These are phyloP conservation scores for Atopsyche davidsoni DNA, from an alignment of 1,140 invertebrate genomes.

Conservation along the genomic window DNA sequence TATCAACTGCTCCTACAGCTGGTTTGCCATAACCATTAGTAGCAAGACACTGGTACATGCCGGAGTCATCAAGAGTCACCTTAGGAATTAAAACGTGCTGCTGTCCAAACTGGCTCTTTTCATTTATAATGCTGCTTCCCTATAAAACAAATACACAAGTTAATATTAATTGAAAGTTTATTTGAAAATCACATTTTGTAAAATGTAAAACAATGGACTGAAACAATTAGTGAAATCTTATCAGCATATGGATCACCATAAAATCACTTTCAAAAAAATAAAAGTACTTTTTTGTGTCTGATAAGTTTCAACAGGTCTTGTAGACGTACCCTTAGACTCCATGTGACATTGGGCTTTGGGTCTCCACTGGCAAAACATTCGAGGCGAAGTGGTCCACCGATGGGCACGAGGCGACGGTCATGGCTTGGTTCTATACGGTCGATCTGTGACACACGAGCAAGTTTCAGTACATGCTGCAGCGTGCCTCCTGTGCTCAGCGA, in stretches of 20 bases:
- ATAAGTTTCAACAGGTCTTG: neutral
- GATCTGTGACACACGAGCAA: constrained; percentile 3
- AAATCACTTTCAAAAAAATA: neutral
- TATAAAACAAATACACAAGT: constrained; percentile 5
- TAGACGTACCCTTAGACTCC: constrained; percentile 18
- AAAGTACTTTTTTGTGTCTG: neutral
- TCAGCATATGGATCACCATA: neutral
- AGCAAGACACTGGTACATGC: constrained; percentile 41
- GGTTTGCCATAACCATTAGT: constrained; percentile 38
- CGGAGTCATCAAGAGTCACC: constrained; percentile 36
- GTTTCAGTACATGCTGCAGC: neutral
- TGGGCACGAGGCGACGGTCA: constrained; percentile 6
- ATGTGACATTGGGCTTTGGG: constrained; percentile 18
- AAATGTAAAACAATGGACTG: neutral
- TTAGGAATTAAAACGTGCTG: constrained; percentile 35
- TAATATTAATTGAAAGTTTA: neutral
- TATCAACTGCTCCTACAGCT: constrained; percentile 30
- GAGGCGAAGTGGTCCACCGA: constrained; percentile 8
- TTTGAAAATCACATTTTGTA: neutral
- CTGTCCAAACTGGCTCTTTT: constrained; percentile 14
- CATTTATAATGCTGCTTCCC: constrained; percentile 17
- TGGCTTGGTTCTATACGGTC: constrained; percentile 10
- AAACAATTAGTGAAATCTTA: neutral
- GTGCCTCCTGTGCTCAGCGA: neutral
- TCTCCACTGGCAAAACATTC: constrained; percentile 16